Evolutionary conservation across 2,888 invertebrate genomes (phyloP), one percentile per base, ranked within the genome.

Genomic region (Lysandra coridon): DNA sequence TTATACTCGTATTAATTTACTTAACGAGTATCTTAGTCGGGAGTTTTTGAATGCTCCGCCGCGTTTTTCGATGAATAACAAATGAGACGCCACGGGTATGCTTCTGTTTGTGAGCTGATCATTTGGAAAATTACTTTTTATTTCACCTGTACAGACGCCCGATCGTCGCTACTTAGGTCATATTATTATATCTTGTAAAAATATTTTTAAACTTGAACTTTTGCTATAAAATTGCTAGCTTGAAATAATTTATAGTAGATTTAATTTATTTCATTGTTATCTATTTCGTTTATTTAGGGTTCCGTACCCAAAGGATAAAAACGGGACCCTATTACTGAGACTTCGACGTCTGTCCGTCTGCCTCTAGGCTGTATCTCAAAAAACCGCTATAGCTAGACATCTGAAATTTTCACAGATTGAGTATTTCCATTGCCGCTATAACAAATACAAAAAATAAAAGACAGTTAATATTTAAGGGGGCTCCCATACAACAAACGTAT

Each of bases 1-100:
- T 94, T 94, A 94, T 94, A 90, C 88, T 90, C 90, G 89, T 92
- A 94, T 94, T 94, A 93, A 94, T 94, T 94, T 93, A 92, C 89
- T 93, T 93, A 94, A 94, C 92, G 92, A 92, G 87, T 87, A 84
- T 88, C 91, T 91, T 90, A 91, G 89, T 86, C 83, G 85, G 85
- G 87, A 86, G 87, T 87, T 89, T 90, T 90, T 86, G 88, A 86
- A 89, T 89, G 90, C 88, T 83, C 88, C 88, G 87, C 82, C 87
- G 89, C 87, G 84, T 90, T 84, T 92, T 92, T 92, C 92, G 89
- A 93, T 94, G 94, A 94, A 93, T 94, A 94, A 89, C 84, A 86
- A 92, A 93, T 93, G 92, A 93, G 89, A 83, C 57, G 57, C 75
- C 75, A 10, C 82, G 83, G 83, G 84, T 82, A 84, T 81, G 83